Base-by-base conservation (phyloP, 2,888 invertebrate species). In the Parthenolecanium corni region DNA sequence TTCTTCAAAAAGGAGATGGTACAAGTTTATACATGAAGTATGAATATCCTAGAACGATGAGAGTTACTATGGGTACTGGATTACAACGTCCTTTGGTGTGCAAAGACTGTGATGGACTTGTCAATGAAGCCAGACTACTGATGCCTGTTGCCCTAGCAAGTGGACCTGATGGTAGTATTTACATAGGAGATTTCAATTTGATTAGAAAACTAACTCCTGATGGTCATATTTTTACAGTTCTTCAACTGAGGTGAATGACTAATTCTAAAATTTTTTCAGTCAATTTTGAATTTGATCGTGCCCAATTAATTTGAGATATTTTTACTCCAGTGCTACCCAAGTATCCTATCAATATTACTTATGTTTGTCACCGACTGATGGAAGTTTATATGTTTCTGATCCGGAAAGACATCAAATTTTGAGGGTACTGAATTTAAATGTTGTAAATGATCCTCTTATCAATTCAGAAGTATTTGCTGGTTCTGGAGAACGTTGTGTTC, bases 261-360 rank as follows among this genome's bases (percentile, higher is more conserved):
- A n/a, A n/a, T n/a, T n/a, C n/a, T n/a, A n/a, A n/a, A n/a, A 63
- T n/a, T n/a, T n/a, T n/a, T n/a, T n/a, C n/a, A n/a, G n/a, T n/a
- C n/a, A n/a, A n/a, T n/a, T n/a, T 12, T 16, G 9, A 14, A 23
- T 24, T 20, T n/a, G n/a, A n/a, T n/a, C n/a, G n/a, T n/a, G n/a
- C n/a, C n/a, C n/a, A n/a, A n/a, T n/a, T n/a, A n/a, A n/a, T n/a
- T n/a, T n/a, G n/a, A n/a, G n/a, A n/a, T n/a, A n/a, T n/a, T n/a
- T n/a, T n/a, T 67, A 66, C 79, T 81, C 51, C 77, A 92, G 94
- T 74, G 86, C 92, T 24, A 91, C 94, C 0, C 93, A 94, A 77
- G 91, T 95, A 11, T 91, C 94, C 25, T 95, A 97, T 76, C 92
- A 94, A 72, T 97, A 97, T 73, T 95, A 94, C 75, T 80, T 98